Conservation (phyloP, 2,888 invertebrate genomes). For the Synanthedon myopaeformis region DNA sequence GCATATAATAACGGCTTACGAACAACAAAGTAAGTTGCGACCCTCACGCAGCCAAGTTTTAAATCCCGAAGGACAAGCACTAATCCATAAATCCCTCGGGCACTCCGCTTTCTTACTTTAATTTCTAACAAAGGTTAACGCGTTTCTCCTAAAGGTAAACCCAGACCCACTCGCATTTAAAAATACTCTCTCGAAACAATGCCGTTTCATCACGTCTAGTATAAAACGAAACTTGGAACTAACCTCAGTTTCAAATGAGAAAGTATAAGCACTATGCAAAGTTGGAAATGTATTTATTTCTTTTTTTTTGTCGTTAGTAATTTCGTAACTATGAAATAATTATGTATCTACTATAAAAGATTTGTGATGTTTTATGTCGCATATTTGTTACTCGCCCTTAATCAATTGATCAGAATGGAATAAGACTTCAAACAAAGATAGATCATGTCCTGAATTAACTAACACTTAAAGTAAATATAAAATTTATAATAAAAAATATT, state of each 20-base stretch:
- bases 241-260: constrained; percentile 1
- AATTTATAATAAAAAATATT: too few relatives aligned
- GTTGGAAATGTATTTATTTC: background rate
- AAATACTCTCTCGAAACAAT: background rate
- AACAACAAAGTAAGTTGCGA: constrained; percentile 1
- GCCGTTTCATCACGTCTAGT: background rate
- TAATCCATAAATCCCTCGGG: constrained; percentile 50
- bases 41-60: constrained; percentile 32
- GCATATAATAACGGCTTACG: background rate
- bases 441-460: too few relatives aligned
- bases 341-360: too few relatives aligned
- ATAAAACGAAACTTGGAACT: background rate
- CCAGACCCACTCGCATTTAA: background rate
- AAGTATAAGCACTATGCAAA: constrained; percentile 2
- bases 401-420: too few relatives aligned
- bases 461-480: too few relatives aligned
- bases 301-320: background rate
- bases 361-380: too few relatives aligned
- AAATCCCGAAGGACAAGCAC: constrained; percentile 40
- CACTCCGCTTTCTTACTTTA: constrained; percentile 8
- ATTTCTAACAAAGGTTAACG: constrained; percentile 11
- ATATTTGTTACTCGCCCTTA: too few relatives aligned
- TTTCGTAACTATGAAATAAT: too few relatives aligned
- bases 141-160: constrained; percentile 3
- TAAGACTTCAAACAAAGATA: too few relatives aligned